Conservation (phyloP, 30 jellyfish, hydroid and myxozoan species). For the Pseudorhiza aurosa region DNA sequence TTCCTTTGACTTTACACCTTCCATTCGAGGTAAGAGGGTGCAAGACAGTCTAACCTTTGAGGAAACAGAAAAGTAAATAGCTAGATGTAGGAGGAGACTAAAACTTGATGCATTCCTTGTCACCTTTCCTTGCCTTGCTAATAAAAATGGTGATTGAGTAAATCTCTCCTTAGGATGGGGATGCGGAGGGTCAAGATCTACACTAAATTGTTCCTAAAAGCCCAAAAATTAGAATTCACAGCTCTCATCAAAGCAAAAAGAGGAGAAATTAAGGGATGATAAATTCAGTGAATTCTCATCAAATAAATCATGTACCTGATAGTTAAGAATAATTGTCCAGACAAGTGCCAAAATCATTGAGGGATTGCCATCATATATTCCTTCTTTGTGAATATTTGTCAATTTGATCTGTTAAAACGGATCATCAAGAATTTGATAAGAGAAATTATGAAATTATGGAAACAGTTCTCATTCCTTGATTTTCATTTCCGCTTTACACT, state of each 20-base stretch:
- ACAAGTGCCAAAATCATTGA: conserved; percentile 64
- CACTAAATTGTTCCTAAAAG: no score
- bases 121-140: no score
- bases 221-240: no score
- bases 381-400: conserved; percentile 80
- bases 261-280: no score
- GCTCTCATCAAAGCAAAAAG: no score
- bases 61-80: no score
- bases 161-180: no score
- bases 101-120: no score
- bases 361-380: conserved; percentile 76
- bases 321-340: conserved; percentile 75
- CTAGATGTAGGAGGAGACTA: no score
- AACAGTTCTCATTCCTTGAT: not conserved
- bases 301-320: conserved; percentile 60
- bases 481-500: not conserved
- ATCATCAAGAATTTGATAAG: not conserved
- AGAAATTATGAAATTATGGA: not conserved
- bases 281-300: no score
- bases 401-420: conserved; percentile 58
- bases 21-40: not conserved
- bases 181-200: no score
- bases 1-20: conserved; percentile 1
- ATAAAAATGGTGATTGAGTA: no score
- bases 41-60: conserved; percentile 50